Evolutionary conservation across 2,797 vertebrate genomes (phyloP), one percentile per base, ranked within the genome.

Genomic region (Florisuga fusca): DNA sequence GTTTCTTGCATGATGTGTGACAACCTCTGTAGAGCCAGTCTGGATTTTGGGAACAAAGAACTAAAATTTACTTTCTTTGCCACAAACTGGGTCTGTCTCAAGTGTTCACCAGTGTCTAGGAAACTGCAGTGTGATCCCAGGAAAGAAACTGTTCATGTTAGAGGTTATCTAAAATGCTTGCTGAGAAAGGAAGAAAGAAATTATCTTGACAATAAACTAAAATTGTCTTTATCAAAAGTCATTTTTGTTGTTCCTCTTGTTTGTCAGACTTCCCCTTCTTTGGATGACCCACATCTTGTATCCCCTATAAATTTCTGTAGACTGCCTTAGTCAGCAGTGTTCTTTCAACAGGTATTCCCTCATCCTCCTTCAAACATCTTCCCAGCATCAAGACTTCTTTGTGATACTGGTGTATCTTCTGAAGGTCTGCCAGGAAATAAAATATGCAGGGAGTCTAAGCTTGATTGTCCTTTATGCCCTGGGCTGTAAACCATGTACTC

Each of bases 241-340:
- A 12, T 36, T 84, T 74, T 80, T 25, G 62, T 67, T 67, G 53
- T 96, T 94, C 77, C 8, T 95, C 51, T 8, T 71, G 54, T 94
- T 93, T 95, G 71, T 76, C 9, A 22, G 46, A 67, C 69, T 71
- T 68, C 80, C 84, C 27, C 45, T 89, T 93, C 97, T 97, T 95
- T 98, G 97, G 76, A 98, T 96, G 83, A 99, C 54, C 98, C 98
- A 98, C 21, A 98, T 98, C 94, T 99, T 98, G 6, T 98, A 98
- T 85, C 94, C 97, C 97, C 98, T 98, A n/a, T 98, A 98, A 85
- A 97, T 86, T 99, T 98, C 92, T 98, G 98, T 84, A 98, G 98
- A 85, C 98, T 98, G 95, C 98, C 98, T 13, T 55, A n/a, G 54
- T 55, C 98, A 99, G 66, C 98, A 7, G 96, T 98, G 1, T 96